Evolutionary conservation across 35 echinoderm and acorn worm genomes (phyloP).

Genomic region (Stichopus chloronotus): DNA sequence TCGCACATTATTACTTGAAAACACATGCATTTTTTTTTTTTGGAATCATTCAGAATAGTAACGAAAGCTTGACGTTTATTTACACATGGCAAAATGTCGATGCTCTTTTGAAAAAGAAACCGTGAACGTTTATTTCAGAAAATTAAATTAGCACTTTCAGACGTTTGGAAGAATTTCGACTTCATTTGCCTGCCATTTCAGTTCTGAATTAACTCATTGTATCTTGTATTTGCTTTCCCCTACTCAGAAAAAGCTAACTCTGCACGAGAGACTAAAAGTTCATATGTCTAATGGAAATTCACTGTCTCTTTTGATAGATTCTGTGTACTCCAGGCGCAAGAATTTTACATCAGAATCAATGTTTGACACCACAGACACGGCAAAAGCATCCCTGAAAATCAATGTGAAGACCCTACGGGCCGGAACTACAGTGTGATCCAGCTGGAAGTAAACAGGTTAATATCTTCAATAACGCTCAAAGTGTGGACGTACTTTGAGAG

Average conservation of each 20-base stretch:
- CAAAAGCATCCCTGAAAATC: neutral
- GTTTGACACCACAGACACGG: conserved; percentile 10
- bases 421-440: conserved; percentile 31
- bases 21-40: too few relatives aligned
- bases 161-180: too few relatives aligned
- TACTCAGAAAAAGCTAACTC: neutral
- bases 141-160: too few relatives aligned
- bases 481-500: neutral
- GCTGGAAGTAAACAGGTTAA: conserved; percentile 44
- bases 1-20: too few relatives aligned
- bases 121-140: too few relatives aligned
- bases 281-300: neutral
- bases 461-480: conserved; percentile 23
- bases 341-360: conserved; percentile 31
- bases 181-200: too few relatives aligned
- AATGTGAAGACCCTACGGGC: conserved; percentile 34
- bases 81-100: too few relatives aligned
- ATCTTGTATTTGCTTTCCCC: neutral
- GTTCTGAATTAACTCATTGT: neutral
- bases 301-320: neutral
- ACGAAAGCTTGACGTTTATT: too few relatives aligned
- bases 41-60: too few relatives aligned
- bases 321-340: neutral
- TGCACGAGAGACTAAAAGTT: neutral
- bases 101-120: too few relatives aligned